A percentile compares a stretch with the other conserved stretches of the same genome.
Evolutionary conservation across 2,888 invertebrate genomes (phyloP).

Genomic region (Hydraecia micacea): DNA sequence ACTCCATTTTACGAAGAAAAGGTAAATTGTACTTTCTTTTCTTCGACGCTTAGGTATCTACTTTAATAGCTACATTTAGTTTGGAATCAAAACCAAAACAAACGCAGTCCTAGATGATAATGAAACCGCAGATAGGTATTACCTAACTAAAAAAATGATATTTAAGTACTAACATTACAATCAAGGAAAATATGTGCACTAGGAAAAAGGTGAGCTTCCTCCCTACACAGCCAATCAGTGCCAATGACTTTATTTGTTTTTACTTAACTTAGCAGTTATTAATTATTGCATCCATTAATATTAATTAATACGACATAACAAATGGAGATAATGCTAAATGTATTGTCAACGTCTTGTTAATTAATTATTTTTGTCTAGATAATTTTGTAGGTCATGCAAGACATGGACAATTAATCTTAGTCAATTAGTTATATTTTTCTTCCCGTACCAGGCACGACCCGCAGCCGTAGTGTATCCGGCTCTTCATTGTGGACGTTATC

Average conservation of each 20-base stretch:
- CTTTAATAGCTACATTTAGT: too few species aligned
- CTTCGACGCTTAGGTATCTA: not conserved
- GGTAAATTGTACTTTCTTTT: not conserved
- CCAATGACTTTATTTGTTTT: slow-evolving; percentile 43
- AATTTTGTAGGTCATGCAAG: slow-evolving; percentile 45
- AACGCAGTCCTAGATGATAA: not conserved
- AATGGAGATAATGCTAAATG: slow-evolving; percentile 40
- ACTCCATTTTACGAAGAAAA: not conserved
- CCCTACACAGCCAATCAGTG: not conserved
- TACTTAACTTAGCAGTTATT: slow-evolving; percentile 27
- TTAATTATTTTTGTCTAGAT: slow-evolving; percentile 58
- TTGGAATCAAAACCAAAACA: too few species aligned
- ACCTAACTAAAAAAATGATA: not conserved
- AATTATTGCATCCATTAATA: slow-evolving; percentile 52
- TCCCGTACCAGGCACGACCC: slow-evolving; percentile 50
- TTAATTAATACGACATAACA: slow-evolving; percentile 43
- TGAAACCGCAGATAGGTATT: not conserved
- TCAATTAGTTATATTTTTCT: slow-evolving; percentile 21
- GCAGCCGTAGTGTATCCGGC: slow-evolving; percentile 1
- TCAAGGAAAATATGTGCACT: not conserved
- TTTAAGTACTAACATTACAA: slow-evolving; percentile 12
- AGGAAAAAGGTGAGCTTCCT: slow-evolving; percentile 18
- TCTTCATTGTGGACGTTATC: slow-evolving; percentile 2
- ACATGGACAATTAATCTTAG: slow-evolving; percentile 29
- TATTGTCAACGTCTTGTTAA: slow-evolving; percentile 56